phyloP scores from a whole-genome alignment of 2,113 vertebrate genomes.

The Onychorhynchus coronatus region DNA sequence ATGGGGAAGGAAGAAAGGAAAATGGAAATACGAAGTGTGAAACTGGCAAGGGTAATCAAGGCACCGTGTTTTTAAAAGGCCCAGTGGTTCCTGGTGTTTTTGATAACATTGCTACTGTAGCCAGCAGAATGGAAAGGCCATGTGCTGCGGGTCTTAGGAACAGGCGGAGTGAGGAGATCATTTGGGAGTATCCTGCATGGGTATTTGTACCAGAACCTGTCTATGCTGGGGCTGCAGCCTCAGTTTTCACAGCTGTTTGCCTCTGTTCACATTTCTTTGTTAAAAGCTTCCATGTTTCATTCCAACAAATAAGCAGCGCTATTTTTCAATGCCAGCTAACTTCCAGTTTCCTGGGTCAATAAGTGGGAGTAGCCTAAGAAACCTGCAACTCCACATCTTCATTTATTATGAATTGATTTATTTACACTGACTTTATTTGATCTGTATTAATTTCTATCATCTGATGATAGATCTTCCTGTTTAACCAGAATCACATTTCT shows the following conservation, averaged over 20 bases:
- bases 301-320: background rate
- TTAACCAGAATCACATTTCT: background rate
- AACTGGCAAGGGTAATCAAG: background rate
- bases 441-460: background rate
- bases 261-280: background rate
- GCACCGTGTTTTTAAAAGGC: background rate
- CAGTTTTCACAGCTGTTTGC: background rate
- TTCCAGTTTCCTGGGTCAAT: background rate
- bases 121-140: background rate
- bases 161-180: background rate
- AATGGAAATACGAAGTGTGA: background rate
- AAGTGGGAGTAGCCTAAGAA: background rate
- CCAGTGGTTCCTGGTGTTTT: fast-evolving
- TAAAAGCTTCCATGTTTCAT: background rate
- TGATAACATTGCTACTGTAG: background rate
- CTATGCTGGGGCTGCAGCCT: background rate
- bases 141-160: background rate
- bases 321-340: background rate
- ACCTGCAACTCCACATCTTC: background rate
- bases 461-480: background rate
- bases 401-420: background rate
- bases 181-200: background rate
- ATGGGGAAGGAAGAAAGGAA: background rate
- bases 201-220: background rate
- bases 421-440: background rate